phyloP scores from a whole-genome alignment of 2,113 vertebrate species.

The Bubalus kerabau region DNA sequence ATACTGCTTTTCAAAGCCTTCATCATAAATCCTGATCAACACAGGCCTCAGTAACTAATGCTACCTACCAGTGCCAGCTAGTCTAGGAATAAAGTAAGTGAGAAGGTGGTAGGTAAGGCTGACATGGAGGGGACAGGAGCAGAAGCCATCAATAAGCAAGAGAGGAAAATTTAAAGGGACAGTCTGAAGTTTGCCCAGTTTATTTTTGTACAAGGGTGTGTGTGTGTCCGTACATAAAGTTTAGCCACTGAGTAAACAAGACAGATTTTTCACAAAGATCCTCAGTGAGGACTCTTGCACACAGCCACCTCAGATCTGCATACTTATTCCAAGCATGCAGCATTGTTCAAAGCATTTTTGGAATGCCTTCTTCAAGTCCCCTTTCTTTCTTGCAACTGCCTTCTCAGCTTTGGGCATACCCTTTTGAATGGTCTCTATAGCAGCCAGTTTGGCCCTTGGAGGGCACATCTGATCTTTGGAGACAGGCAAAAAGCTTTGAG shows the following conservation, averaged over 20 bases:
- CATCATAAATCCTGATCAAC: not conserved
- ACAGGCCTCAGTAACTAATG: not conserved
- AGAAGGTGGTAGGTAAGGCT: not conserved
- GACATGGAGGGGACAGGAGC: not conserved
- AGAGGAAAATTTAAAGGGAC: not conserved
- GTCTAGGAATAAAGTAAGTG: not conserved
- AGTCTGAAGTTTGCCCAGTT: not conserved
- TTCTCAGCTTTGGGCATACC: not conserved
- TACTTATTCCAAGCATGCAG: not conserved
- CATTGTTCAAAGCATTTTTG: not conserved
- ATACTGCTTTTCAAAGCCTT: not conserved
- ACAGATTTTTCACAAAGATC: not conserved
- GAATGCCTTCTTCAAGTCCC: conserved; percentile 34
- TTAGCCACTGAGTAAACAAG: not conserved
- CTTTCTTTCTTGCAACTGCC: not conserved
- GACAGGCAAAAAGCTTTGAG: conserved; percentile 17
- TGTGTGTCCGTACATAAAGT: not conserved
- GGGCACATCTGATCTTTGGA: conserved; percentile 48
- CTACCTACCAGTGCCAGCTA: not conserved
- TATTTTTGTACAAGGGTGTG: not conserved
- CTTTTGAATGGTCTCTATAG: conserved; percentile 39
- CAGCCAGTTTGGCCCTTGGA: conserved; percentile 17
- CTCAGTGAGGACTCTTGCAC: not conserved
- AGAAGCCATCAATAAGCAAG: not conserved
- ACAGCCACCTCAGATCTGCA: not conserved